Evolutionary conservation across 2,888 invertebrate genomes (phyloP), one percentile per base, ranked within the genome.

Genomic region (Aethes cnicana): DNA sequence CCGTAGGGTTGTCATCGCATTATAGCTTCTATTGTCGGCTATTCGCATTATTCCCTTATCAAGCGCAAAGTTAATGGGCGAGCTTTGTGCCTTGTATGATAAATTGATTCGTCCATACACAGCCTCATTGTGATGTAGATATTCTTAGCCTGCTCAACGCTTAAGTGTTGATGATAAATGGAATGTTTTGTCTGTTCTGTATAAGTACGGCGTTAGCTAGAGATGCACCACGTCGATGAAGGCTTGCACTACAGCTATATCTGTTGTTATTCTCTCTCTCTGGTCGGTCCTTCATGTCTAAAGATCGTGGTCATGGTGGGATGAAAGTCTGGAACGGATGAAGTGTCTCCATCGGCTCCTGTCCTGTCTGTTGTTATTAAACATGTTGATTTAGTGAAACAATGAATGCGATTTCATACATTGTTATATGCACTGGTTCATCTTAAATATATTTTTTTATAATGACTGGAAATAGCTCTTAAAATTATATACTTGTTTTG

Each of bases 41-140:
- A 71, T 74, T 75, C 78, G 77, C 77, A 82, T 84, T 85, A 85
- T 85, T 82, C 87, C 84, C 83, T 86, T 85, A 87, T 87, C 86
- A 85, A 86, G 80, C 82, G 78, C 74, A 78, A 85, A 86, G 85
- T 86, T 88, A 89, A 89, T 87, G 87, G 86, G 81, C 79, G 65
- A 79, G 82, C 87, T 79, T 88, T 88, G 86, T 88, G 78, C 77
- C 64, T 77, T 64, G 59, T 82, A 87, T 88, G 88, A 89, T 89
- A 88, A 87, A 88, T 89, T 84, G 88, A 84, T 84, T 78, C 72
- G 71, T 73, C 68, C 72, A 72, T 74, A 77, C 75, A 76, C 77
- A 70, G 74, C 77, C 74, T 80, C 80, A 81, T 89, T 87, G 84
- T 88, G 64, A 86, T 86, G 81, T 80, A 85, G 80, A 85, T 85